These are phyloP conservation scores for Chloropsis hardwickii DNA, from an alignment of 2,113 vertebrate species.

Conservation along the genomic window DNA sequence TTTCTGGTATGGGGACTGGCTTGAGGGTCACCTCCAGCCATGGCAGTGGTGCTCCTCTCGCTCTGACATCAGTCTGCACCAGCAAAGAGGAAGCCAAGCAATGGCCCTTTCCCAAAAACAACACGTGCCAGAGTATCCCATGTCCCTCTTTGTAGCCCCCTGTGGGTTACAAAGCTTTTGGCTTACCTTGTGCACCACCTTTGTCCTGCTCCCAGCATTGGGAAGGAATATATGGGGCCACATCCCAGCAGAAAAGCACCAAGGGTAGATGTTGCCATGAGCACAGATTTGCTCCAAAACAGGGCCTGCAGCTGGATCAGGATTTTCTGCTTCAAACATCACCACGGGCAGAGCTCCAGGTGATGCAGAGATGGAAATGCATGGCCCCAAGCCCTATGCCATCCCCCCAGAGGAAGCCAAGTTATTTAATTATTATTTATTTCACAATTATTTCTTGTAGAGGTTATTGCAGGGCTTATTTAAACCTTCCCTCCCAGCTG, in stretches of 20 bases:
- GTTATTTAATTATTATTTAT: neutral
- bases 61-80: accelerated
- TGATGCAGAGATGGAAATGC: neutral
- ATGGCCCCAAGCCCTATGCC: neutral
- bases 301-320: neutral
- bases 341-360: neutral
- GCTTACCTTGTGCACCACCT: neutral
- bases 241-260: neutral
- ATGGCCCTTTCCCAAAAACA: neutral
- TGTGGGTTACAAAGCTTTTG: neutral
- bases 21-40: neutral
- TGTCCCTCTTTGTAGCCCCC: neutral
- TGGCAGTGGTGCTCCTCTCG: neutral
- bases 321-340: neutral
- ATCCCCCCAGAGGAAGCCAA: neutral
- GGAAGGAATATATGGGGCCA: neutral
- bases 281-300: neutral
- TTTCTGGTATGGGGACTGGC: neutral
- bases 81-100: neutral
- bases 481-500: neutral
- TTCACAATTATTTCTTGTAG: neutral
- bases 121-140: neutral
- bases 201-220: neutral
- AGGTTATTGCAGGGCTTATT: neutral
- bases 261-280: neutral